These are phyloP conservation scores for Heliconius sara DNA, from an alignment of 2,888 invertebrate genomes.

Conservation along the genomic window DNA sequence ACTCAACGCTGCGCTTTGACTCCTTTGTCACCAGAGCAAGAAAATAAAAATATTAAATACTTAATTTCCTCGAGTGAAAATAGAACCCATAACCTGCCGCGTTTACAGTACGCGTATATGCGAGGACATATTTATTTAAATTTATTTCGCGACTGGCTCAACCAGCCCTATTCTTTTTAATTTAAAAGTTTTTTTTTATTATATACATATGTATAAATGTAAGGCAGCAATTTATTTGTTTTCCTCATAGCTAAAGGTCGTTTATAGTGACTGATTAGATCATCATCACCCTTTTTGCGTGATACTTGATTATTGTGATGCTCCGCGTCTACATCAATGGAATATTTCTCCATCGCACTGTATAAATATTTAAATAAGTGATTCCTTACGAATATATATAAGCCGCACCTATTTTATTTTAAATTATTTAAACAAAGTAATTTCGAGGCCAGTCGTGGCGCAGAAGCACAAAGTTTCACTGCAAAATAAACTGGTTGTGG, in stretches of 20 bases:
- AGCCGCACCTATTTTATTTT: conserved; percentile 21
- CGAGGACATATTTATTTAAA: too few species aligned
- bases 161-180: conserved; percentile 14
- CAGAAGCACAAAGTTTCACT: too few species aligned
- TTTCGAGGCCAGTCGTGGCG: too few species aligned
- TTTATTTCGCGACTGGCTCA: too few species aligned
- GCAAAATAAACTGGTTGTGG: too few species aligned
- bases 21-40: too few species aligned
- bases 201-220: neutral
- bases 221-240: conserved; percentile 16
- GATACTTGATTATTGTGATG: conserved; percentile 48
- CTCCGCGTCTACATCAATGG: conserved; percentile 28
- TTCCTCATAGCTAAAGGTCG: conserved; percentile 43
- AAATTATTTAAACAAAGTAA: neutral
- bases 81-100: too few species aligned
- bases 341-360: conserved; percentile 44
- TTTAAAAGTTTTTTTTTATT: neutral
- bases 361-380: conserved; percentile 44
- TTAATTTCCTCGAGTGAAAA: too few species aligned
- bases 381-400: conserved; percentile 28
- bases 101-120: too few species aligned
- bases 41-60: too few species aligned
- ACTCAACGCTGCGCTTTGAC: too few species aligned
- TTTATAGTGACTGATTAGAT: conserved; percentile 43
- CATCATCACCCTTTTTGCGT: conserved; percentile 57